These are phyloP conservation scores for Pogonomyrmex californicus DNA, from an alignment of 1,140 invertebrate species.

Conservation along the genomic window DNA sequence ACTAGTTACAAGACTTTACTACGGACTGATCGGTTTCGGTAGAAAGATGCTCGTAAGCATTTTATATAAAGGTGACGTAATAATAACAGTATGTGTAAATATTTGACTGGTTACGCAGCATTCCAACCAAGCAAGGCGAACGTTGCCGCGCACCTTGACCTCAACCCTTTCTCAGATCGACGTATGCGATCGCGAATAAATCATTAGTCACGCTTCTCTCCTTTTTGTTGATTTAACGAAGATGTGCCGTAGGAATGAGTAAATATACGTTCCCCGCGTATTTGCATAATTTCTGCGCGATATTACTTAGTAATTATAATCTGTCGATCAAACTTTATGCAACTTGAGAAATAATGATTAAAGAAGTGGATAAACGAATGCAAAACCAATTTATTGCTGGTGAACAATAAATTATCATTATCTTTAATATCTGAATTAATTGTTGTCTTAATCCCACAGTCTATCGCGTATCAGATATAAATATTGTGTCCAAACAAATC, in stretches of 20 bases:
- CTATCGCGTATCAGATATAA: not conserved
- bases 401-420: conserved; percentile 5
- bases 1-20: conserved; percentile 10
- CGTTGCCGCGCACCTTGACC: conserved; percentile 61
- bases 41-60: conserved; percentile 32
- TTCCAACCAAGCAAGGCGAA: conserved; percentile 47
- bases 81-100: conserved; percentile 64
- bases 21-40: conserved; percentile 22
- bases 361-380: not conserved
- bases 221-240: conserved; percentile 68
- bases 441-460: not conserved
- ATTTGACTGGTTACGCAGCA: conserved; percentile 65
- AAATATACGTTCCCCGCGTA: conserved; percentile 36
- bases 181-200: conserved; percentile 66
- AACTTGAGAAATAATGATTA: conserved; percentile 21
- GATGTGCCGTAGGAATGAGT: conserved; percentile 48
- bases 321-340: conserved; percentile 46
- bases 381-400: not conserved
- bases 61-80: conserved; percentile 63
- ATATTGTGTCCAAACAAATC: not conserved
- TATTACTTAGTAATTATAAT: conserved; percentile 48
- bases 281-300: conserved; percentile 52
- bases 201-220: conserved; percentile 56
- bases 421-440: conserved; percentile 9
- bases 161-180: conserved; percentile 70